Percentiles rank a stretch among this genome's conserved stretches.
Conservation (phyloP, 2,888 invertebrate species). For the Mesochorus sp. region DNA sequence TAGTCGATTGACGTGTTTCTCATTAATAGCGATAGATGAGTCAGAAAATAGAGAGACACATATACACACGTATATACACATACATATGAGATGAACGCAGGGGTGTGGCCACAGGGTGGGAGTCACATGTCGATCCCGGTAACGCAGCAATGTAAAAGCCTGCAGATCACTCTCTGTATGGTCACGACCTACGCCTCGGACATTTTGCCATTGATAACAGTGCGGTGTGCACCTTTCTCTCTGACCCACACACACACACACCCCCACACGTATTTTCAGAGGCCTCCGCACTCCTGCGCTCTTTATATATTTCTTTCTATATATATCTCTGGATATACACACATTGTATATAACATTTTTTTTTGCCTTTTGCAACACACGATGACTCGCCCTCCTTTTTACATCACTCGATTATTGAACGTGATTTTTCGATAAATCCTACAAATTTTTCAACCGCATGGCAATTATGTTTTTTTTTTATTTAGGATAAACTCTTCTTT, state of each 20-base stretch:
- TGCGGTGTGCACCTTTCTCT: background rate
- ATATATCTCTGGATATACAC: background rate
- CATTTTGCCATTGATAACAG: conserved; percentile 9
- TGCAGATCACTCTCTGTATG: conserved; percentile 3
- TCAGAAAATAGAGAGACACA: conserved; percentile 1
- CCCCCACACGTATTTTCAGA: too few species aligned
- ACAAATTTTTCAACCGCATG: conserved; percentile 13
- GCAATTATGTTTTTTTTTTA: too few species aligned
- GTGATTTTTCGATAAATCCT: conserved; percentile 21
- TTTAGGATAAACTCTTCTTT: too few species aligned
- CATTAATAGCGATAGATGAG: conserved; percentile 48
- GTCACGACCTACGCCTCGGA: background rate
- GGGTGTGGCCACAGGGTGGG: background rate
- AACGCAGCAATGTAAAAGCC: background rate
- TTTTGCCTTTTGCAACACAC: background rate
- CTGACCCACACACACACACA: too few species aligned
- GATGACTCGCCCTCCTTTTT: background rate
- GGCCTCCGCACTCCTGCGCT: conserved; percentile 4
- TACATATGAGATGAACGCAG: background rate
- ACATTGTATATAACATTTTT: background rate
- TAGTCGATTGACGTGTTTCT: conserved; percentile 46
- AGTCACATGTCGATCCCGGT: background rate
- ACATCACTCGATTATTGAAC: conserved; percentile 3
- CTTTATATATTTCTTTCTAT: background rate
- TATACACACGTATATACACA: too few species aligned